Percentiles rank a stretch among this genome's conserved stretches.
phyloP scores from a whole-genome alignment of 1,140 invertebrate species.

The Cephus cinctus region DNA sequence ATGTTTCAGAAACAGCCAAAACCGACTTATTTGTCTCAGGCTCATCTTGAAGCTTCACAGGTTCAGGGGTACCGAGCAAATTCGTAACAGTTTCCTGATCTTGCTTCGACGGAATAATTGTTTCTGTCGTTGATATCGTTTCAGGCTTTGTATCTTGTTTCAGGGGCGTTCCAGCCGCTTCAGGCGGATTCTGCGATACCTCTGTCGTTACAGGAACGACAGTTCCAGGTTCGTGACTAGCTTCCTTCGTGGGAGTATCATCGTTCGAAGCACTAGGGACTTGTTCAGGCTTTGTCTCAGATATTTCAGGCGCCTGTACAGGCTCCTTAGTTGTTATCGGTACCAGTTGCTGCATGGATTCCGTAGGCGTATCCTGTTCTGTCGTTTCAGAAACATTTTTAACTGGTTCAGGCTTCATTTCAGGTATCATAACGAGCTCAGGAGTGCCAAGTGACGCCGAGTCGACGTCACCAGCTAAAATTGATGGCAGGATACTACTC shows the following conservation, averaged over 20 bases:
- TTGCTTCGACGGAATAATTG: not conserved
- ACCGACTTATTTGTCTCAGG: no score
- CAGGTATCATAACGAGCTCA: no score
- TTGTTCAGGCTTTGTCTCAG: not conserved
- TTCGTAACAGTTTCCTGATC: not conserved
- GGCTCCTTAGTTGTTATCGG: no score
- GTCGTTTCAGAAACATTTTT: not conserved
- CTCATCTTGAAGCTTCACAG: not conserved
- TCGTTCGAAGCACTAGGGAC: not conserved
- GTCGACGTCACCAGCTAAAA: conserved; percentile 69
- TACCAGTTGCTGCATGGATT: conserved; percentile 13
- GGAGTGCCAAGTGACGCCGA: no score
- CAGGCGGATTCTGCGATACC: no score
- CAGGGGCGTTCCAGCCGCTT: no score
- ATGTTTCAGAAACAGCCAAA: no score
- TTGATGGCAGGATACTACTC: conserved; percentile 76
- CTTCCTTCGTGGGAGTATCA: not conserved
- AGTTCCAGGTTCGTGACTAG: not conserved
- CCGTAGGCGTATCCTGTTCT: not conserved
- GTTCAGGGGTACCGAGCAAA: no score
- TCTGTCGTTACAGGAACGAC: no score
- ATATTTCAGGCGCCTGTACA: no score
- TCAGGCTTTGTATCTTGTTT: not conserved
- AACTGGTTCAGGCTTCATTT: conserved; percentile 46
- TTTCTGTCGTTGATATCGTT: not conserved